phyloP scores from a whole-genome alignment of 2,113 vertebrate species.

The Mungos mungo region DNA sequence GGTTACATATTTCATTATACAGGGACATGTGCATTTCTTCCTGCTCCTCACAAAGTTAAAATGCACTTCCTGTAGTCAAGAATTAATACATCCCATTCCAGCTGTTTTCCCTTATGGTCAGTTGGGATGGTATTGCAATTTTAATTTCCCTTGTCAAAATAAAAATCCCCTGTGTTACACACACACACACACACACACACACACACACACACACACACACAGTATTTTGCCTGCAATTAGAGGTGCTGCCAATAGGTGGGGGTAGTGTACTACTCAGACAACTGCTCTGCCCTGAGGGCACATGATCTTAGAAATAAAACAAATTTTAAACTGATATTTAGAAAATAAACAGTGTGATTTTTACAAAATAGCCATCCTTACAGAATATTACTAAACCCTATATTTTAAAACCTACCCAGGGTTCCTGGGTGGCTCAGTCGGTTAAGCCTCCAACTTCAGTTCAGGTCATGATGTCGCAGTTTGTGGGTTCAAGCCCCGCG shows the following conservation, averaged over 20 bases:
- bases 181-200: neutral
- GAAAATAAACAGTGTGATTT: neutral
- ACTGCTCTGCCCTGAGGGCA: neutral
- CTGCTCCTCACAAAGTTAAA: neutral
- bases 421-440: no score
- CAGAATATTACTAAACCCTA: neutral
- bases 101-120: neutral
- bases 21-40: neutral
- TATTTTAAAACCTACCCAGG: neutral
- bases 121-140: neutral
- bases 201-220: neutral
- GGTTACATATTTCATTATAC: neutral
- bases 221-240: neutral
- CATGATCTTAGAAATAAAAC: neutral
- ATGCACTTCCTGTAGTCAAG: neutral
- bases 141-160: neutral
- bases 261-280: neutral
- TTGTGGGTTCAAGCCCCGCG: no score
- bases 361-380: neutral
- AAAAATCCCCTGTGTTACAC: neutral
- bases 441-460: no score
- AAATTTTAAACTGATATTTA: neutral
- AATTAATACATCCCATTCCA: neutral
- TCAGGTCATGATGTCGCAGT: no score
- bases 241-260: neutral